Percentiles rank a stretch among this genome's conserved stretches.
phyloP scores from a whole-genome alignment of 2,797 vertebrate species.

The Pangasius mekongensis region DNA sequence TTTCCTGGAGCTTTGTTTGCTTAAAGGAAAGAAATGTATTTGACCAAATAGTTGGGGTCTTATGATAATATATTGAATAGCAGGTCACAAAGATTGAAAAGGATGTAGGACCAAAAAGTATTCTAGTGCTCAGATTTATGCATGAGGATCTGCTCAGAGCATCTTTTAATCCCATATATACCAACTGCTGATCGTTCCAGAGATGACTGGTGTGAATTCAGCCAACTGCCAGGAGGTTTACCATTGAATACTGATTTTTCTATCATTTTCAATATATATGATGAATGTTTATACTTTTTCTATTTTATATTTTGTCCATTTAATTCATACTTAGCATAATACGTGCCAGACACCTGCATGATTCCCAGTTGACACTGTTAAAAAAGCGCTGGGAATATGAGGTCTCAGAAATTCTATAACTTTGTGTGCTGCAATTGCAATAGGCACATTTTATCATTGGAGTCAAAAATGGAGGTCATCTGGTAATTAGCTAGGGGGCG shows the following conservation, averaged over 20 bases:
- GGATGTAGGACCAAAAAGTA: not conserved
- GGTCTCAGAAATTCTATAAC: not conserved
- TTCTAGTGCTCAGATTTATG: not conserved
- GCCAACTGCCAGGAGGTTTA: not conserved
- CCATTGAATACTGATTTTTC: not conserved
- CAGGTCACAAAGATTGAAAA: not conserved
- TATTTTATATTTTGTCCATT: not conserved
- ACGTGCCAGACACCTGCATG: no score
- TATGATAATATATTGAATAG: not conserved
- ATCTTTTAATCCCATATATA: not conserved
- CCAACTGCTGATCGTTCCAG: not conserved
- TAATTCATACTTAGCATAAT: not conserved
- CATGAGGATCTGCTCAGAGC: not conserved
- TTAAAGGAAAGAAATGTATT: not conserved
- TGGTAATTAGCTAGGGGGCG: conserved; percentile 10
- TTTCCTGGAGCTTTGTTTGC: not conserved
- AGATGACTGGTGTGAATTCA: not conserved
- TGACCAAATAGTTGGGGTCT: not conserved
- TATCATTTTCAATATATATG: not conserved
- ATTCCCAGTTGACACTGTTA: not conserved
- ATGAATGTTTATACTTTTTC: not conserved
- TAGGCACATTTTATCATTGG: conserved; percentile 1
- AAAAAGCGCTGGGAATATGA: not conserved
- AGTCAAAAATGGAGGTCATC: conserved; percentile 10
- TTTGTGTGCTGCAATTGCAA: not conserved